phyloP scores from a whole-genome alignment of 2,797 vertebrate species.

The Neopelma chrysocephalum region DNA sequence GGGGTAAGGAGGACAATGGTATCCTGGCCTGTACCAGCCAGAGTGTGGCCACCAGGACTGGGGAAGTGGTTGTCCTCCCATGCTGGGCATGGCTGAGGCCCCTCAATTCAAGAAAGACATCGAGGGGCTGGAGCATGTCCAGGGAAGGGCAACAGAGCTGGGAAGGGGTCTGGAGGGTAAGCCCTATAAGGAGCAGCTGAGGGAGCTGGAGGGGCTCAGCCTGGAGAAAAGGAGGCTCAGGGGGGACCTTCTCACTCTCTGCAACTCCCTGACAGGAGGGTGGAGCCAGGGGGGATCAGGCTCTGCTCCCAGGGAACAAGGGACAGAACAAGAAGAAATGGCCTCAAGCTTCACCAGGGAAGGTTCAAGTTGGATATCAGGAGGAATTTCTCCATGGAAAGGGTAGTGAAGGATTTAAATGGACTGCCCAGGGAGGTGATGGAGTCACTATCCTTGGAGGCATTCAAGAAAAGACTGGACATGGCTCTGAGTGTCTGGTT shows the following conservation, averaged over 20 bases:
- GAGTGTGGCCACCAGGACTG: neutral
- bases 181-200: neutral
- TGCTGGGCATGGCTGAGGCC: neutral
- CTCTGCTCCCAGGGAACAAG: neutral
- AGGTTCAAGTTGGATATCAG: neutral
- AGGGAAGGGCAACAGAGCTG: neutral
- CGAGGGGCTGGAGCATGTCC: neutral
- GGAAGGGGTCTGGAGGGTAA: neutral
- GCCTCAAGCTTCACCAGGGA: rapidly evolving
- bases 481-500: neutral
- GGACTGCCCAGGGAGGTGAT: neutral
- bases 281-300: rapidly evolving
- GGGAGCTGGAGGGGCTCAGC: neutral
- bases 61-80: neutral
- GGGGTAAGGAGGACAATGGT: neutral
- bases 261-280: neutral
- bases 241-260: neutral
- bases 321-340: no score
- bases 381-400: neutral
- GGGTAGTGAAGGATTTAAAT: neutral
- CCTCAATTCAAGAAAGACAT: neutral
- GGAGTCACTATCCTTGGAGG: neutral
- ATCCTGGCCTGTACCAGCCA: neutral
- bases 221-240: neutral
- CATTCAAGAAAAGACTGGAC: rapidly evolving